Evolutionary conservation across 2,888 invertebrate species (phyloP), one percentile per base, ranked within the genome.

Genomic region (Agrotis puta): DNA sequence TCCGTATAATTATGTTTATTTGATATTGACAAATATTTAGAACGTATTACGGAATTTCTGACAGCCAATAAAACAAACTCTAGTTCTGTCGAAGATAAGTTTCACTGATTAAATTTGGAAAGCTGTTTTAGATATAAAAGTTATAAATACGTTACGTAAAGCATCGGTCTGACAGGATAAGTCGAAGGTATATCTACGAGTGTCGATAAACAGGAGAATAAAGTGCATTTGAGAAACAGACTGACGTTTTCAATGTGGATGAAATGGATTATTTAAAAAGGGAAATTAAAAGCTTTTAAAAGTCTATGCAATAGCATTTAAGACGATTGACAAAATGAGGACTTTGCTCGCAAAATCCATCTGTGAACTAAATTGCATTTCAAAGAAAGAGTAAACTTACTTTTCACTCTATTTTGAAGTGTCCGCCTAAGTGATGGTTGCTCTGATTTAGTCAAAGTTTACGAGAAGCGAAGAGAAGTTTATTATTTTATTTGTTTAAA

Each of bases 311-410:
- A 59, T 59, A 64, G 50, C 27, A 48, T 58, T 43, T 43, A 11
- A 62, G 53, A 66, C 16, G 20, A 43, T 58, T 45, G 50, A 63
- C 39, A 64, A 67, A 67, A 80, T 64, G 16, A 70, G 53, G 66
- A 64, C 50, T 53, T 39, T 75, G 74, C 58, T 47, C 75, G 47
- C 7, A 39, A 70, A 57, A 63, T 48, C 22, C 54, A 77, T 69
- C 54, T 66, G 72, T 80, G 62, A 70, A 57, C 70, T 72, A 77
- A 76, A 81, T 75, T 72, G 64, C 27, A 74, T 70, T 75, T 81
- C 58, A 66, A 81, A 85, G 67, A 64, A 64, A 56, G 74, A n/a
- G 18, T 65, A 70, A 57, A 62, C 63, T 68, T 69, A 45, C 43
- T 76, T 64, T 71, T 22, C 56, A 45, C 68, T 67, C 43, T 70